phyloP scores from a whole-genome alignment of 2,797 vertebrate species.

The Cyclura pinguis region DNA sequence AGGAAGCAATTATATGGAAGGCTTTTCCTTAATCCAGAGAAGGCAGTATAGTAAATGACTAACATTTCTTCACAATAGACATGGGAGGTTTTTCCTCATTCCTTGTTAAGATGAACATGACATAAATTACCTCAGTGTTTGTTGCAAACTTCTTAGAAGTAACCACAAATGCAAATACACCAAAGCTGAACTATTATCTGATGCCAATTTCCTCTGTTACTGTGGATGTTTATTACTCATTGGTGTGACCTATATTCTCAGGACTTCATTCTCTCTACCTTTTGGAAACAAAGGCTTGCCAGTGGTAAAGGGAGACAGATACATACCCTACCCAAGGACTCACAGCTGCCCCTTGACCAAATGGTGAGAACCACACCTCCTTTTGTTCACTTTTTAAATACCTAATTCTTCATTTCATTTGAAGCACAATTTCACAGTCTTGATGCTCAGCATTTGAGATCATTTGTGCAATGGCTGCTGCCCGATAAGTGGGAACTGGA shows the following conservation, averaged over 20 bases:
- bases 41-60: conserved; percentile 6
- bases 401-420: neutral
- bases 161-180: neutral
- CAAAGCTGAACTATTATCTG: neutral
- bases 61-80: conserved; percentile 28
- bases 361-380: neutral
- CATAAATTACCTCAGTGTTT: conserved; percentile 24
- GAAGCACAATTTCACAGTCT: neutral
- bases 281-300: neutral
- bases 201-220: neutral
- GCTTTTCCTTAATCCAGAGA: neutral
- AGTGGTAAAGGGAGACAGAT: neutral
- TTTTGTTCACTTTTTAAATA: neutral
- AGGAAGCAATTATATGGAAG: conserved; percentile 4
- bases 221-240: neutral
- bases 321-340: too few species aligned
- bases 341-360: too few species aligned
- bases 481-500: too few species aligned
- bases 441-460: neutral
- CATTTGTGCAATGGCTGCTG: too few species aligned
- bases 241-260: neutral
- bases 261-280: neutral
- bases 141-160: accelerated
- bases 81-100: neutral
- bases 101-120: neutral